Percentiles rank a stretch among this genome's conserved stretches.
Conservation (phyloP, 2,888 invertebrate genomes). For the Troides helena region DNA sequence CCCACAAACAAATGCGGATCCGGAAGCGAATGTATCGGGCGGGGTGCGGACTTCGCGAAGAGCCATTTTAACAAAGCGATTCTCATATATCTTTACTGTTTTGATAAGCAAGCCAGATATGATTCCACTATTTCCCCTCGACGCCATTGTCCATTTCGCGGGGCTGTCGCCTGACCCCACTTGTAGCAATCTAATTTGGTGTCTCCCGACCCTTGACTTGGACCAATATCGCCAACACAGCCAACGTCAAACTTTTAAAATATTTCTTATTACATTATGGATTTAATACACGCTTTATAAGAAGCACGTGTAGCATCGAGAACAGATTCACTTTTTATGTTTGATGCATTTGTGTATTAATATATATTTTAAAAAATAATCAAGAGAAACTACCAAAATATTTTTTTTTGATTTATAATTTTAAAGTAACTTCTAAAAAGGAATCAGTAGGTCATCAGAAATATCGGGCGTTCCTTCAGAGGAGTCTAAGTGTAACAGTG, state of each 20-base stretch:
- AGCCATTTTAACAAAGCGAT: conserved; percentile 26
- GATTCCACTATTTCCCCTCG: conserved; percentile 52
- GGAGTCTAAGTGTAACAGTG: too few relatives aligned
- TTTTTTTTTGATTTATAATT: too few relatives aligned
- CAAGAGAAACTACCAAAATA: too few relatives aligned
- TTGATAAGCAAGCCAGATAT: conserved; percentile 48
- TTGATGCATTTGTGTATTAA: too few relatives aligned
- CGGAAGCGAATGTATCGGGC: background rate
- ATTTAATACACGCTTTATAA: too few relatives aligned
- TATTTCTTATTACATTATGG: background rate
- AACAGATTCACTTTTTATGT: too few relatives aligned
- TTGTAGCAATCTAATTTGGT: conserved; percentile 70
- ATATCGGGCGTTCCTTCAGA: too few relatives aligned
- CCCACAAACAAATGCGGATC: conserved; percentile 7
- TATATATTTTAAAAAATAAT: too few relatives aligned
- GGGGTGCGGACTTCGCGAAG: conserved; percentile 4
- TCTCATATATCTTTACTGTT: conserved; percentile 30
- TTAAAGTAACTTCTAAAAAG: too few relatives aligned
- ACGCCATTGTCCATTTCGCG: conserved; percentile 57
- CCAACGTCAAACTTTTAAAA: background rate
- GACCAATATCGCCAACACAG: conserved; percentile 44
- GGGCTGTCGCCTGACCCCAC: conserved; percentile 67
- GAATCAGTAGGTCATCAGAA: too few relatives aligned
- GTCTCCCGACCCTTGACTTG: conserved; percentile 39
- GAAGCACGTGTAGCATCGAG: too few relatives aligned